Conservation (phyloP, 2,888 invertebrate genomes). For the Dastarcus helophoroides region DNA sequence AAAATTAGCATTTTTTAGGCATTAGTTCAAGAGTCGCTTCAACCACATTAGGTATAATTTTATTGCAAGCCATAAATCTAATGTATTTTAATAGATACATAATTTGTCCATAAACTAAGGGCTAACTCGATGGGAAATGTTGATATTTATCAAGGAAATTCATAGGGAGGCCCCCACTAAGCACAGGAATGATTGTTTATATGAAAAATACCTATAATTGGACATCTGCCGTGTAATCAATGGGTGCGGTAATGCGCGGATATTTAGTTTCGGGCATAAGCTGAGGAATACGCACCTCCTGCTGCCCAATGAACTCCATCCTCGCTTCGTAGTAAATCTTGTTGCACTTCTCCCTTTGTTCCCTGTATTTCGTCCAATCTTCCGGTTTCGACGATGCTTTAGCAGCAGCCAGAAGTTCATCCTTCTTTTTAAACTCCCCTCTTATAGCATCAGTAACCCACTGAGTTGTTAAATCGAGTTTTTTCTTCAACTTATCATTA, state of each 20-base stretch:
- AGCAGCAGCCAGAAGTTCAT: slow-evolving; percentile 41
- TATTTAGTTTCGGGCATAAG: slow-evolving; percentile 36
- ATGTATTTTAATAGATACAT: too few relatives aligned
- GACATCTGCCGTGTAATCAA: slow-evolving; percentile 39
- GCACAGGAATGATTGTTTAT: slow-evolving; percentile 10
- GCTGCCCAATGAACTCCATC: slow-evolving; percentile 42
- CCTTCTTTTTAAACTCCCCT: slow-evolving; percentile 41
- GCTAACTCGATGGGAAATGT: slow-evolving; percentile 3
- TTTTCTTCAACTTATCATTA: too few relatives aligned
- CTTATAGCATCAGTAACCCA: slow-evolving; percentile 48
- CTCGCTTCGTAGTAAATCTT: slow-evolving; percentile 44
- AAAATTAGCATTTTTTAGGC: too few relatives aligned
- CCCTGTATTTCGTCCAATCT: slow-evolving; percentile 45
- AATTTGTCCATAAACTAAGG: too few relatives aligned
- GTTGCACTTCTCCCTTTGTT: slow-evolving; percentile 46
- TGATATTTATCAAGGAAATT: slow-evolving; percentile 10
- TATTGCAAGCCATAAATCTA: too few relatives aligned
- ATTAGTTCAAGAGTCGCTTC: too few relatives aligned
- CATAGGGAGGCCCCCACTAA: slow-evolving; percentile 2
- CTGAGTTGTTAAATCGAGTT: slow-evolving; percentile 40
- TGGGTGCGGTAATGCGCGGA: slow-evolving; percentile 34
- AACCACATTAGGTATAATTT: too few relatives aligned
- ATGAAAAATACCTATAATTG: slow-evolving; percentile 34
- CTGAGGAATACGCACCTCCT: slow-evolving; percentile 41
- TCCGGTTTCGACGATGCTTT: slow-evolving; percentile 40